Conservation (phyloP, 2,888 invertebrate species). For the Zele albiditarsus region DNA sequence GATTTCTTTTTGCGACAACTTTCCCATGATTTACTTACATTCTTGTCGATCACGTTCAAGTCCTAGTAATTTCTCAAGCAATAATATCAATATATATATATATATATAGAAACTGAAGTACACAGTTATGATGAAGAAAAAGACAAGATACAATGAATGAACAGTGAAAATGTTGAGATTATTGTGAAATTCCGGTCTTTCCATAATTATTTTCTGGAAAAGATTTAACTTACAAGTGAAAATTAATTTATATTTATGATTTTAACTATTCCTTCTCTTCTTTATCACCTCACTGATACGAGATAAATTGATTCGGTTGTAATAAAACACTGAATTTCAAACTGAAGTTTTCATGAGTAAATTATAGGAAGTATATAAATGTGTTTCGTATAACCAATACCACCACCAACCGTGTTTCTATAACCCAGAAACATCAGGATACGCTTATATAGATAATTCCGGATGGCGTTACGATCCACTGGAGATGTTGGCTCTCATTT, state of each 20-base stretch:
- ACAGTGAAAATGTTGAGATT: background rate
- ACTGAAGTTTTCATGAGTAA: slow-evolving; percentile 40
- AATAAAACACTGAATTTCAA: background rate
- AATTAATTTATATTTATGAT: background rate
- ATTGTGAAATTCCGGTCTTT: background rate
- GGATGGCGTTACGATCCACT: slow-evolving; percentile 28
- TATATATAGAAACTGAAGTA: background rate
- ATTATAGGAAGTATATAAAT: slow-evolving; percentile 37
- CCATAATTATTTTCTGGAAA: background rate
- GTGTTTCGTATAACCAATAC: background rate
- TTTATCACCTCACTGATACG: too few relatives aligned
- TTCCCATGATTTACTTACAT: background rate
- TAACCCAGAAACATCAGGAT: slow-evolving; percentile 48
- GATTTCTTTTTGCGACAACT: slow-evolving; percentile 9
- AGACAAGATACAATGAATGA: background rate
- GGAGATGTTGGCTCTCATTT: slow-evolving; percentile 14
- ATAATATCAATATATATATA: background rate
- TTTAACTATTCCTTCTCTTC: background rate
- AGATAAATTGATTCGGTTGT: background rate
- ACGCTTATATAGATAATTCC: slow-evolving; percentile 27
- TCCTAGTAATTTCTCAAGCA: background rate
- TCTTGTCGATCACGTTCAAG: background rate
- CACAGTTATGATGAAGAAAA: background rate
- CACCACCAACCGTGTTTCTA: slow-evolving; percentile 19
- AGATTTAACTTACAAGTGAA: background rate